Base-by-base conservation (phyloP, 1,140 invertebrate species). In the Drosophila miranda region DNA sequence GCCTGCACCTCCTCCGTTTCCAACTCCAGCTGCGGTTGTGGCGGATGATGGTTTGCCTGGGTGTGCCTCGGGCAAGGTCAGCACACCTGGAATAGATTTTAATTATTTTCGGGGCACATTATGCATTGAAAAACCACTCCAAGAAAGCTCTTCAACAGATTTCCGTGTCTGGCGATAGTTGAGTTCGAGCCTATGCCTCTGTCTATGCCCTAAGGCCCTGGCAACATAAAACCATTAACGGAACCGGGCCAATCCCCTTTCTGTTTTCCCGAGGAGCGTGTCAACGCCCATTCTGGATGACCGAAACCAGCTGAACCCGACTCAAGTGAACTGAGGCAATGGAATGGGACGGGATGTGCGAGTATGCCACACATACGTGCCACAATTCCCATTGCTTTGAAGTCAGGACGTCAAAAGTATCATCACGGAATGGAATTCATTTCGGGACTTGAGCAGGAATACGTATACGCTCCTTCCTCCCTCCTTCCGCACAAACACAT, bases 221-320 rank as follows among this genome's bases (percentile, higher is more conserved):
- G 67, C 73, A 86, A 70, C 82, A 86, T 86, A 81, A 86, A 87
- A 87, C 81, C 81, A 86, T 86, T 87, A 86, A 72, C 55, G 73
- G 19, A 67, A 60, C 28, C 41, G 48, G 50, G 82, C 82, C 78
- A 75, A 77, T 57, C 76, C 74, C 62, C 76, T 68, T 53, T 60
- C 13, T 38, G 26, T 68, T 28, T 48, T 68, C 44, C 62, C 66
- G 48, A 44, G 69, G 68, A 71, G 79, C 79, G 69, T 70, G 71
- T 83, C 75, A 72, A 78, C 79, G 71, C 69, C 82, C 78, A 82
- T 64, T 70, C 69, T 68, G 44, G 55, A 68, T 38, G 34, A 38
- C 34, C 13, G 34, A 38, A 38, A 38, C 34, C 34, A 11, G 34
- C 34, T 38, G 34, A 38, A 46, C 30, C n/a, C 60, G 16, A 45